A percentile compares a stretch with the other conserved stretches of the same genome.
These are phyloP conservation scores for Cheilosia grossa DNA, from an alignment of 2,888 invertebrate species.

Conservation along the genomic window DNA sequence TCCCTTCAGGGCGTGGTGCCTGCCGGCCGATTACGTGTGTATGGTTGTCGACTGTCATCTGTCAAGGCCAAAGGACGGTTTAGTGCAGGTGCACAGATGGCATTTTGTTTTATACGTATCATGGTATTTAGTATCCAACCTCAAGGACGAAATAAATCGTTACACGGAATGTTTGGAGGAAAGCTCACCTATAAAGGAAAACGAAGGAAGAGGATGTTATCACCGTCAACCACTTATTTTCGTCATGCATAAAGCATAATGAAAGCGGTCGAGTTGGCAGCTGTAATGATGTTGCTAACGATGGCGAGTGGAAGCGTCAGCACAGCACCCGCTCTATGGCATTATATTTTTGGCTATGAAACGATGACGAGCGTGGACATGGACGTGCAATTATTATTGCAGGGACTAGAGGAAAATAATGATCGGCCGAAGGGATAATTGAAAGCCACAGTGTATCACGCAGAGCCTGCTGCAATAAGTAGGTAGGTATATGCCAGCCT, in stretches of 20 bases:
- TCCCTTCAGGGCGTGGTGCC: neutral
- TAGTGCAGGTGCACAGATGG: slow-evolving; percentile 27
- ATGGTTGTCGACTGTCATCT: slow-evolving; percentile 40
- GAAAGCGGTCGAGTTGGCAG: slow-evolving; percentile 17
- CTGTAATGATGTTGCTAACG: slow-evolving; percentile 34
- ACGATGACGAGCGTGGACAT: slow-evolving; percentile 3
- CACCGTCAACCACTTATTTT: slow-evolving; percentile 29
- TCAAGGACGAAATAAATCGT: slow-evolving; percentile 52
- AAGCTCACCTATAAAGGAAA: too few relatives aligned
- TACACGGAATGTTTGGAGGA: slow-evolving; percentile 40
- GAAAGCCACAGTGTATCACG: slow-evolving; percentile 20
- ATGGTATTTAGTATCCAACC: neutral
- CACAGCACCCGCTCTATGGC: neutral
- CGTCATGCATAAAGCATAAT: slow-evolving; percentile 32
- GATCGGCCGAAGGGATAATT: slow-evolving; percentile 37
- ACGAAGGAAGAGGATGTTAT: slow-evolving; percentile 25
- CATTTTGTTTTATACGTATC: slow-evolving; percentile 10
- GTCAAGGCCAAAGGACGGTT: slow-evolving; percentile 49
- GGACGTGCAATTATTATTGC: slow-evolving; percentile 35
- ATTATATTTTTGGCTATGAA: neutral
- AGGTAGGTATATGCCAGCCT: neutral
- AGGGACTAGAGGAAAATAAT: slow-evolving; percentile 28
- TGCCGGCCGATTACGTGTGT: too few relatives aligned
- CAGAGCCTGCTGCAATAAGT: slow-evolving; percentile 6
- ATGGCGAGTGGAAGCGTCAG: neutral